Base-by-base conservation (phyloP, 1,140 invertebrate genomes). In the Manduca sexta region DNA sequence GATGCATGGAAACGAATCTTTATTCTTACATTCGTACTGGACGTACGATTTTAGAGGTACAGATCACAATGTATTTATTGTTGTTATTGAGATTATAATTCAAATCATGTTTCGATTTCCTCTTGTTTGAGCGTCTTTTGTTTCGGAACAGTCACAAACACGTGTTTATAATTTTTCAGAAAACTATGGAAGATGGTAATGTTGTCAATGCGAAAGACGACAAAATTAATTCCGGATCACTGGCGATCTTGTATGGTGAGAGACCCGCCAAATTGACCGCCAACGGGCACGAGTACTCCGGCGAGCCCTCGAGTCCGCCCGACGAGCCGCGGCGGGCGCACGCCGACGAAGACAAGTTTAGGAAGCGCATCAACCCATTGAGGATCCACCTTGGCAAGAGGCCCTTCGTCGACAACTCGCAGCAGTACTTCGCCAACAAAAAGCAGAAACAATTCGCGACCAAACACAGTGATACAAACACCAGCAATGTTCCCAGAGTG, bases 121-220 rank as follows among this genome's bases (percentile, higher is more conserved):
- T 78, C 69, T 70, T 74, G 64, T 69, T 71, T 69, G 73, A 75
- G 74, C 54, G 77, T 83, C 79, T 84, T 83, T 84, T 84, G 81
- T 84, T 84, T 84, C 77, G 73, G 29, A 68, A 43, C 49, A 67
- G 53, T 78, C 63, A 66, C 62, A 69, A 76, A 57, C 78, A 83
- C 76, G 68, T 81, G 78, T 74, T 71, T 64, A 63, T 61, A 61
- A 66, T 70, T 65, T 82, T 81, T 49, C 74, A 85, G 82, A 83
- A 82, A 83, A 82, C 70, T 82, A 85, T 84, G 80, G 80, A 85
- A 77, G 82, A 85, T 82, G 82, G 79, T 85, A 82, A 85, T 74
- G 56, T 68, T 65, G 56, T 57, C 61, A 74, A 73, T 58, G 65
- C 68, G 57, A 80, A 71, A 64, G 78, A 85, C 48, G 79, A 85